Base-by-base conservation (phyloP, 2,797 vertebrate genomes). In the Gymnoscopelus microlampas region DNA sequence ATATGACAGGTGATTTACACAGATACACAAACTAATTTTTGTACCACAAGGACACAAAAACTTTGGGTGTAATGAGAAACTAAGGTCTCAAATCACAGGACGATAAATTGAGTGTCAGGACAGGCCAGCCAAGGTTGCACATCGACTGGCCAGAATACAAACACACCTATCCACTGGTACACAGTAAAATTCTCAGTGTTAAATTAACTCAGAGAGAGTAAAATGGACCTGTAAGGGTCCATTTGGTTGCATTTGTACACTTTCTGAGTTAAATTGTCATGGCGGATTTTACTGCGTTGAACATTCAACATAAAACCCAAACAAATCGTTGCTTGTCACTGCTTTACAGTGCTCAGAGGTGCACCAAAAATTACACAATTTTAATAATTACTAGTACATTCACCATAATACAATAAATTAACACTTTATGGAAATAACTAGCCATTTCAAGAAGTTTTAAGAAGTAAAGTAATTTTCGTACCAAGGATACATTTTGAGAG, bases 1-100 rank as follows among this genome's bases (percentile, higher is more conserved):
- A 95, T 93, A 93, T 91, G 93, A 93, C 89, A 93, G 94, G 91
- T 97, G 96, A 96, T 96, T 98, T 96, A 96, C 96, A 94, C 93
- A 88, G 85, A 91, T 88, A 91, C 89, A 93, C 94, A 95, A 96
- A 95, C 94, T 94, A 95, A 96, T 95, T 97, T 97, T 96, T 92
- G 92, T 88, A 74, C 60, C 88, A 82, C 93, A 94, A 95, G 93
- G 94, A 93, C 93, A 94, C 91, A 90, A 90, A 91, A 94, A 93
- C 89, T 93, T 94, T 92, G 68, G 79, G 7, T 78, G 90, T 90
- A 93, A 94, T 94, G 92, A 92, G 90, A 92, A 93, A 92, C 89
- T 85, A 84, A 90, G 85, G 89, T 80, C 79, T 92, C 90, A 93
- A 94, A 94, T 93, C 91, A 91, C 88, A 75, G 39, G 78, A 83